Base-by-base conservation (phyloP, 2,888 invertebrate genomes). In the Eucera pruinosa region DNA sequence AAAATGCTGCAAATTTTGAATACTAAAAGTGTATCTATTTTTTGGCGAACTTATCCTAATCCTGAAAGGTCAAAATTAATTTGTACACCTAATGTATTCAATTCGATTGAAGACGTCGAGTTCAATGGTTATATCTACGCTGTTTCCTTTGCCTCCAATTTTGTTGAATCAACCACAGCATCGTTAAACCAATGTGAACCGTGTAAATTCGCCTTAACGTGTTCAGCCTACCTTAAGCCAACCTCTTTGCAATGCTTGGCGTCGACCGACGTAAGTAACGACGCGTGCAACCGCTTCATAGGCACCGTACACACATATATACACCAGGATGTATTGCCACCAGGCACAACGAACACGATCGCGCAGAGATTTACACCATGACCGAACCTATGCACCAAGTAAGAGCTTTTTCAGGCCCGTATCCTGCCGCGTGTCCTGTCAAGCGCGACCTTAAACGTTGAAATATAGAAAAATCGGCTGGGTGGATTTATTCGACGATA, bases 321-420 rank as follows among this genome's bases (percentile, higher is more conserved):
- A 4, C 72, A 45, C 66, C 64, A 75, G 84, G 79, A 85, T 81
- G 78, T 81, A 84, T 83, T 80, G 87, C 89, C 87, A 88, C 83
- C 84, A 86, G 87, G 83, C 86, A 84, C 80, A 43, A 43, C 55
- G 33, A 30, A 48, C 62, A 62, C 48, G 54, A 9, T 50, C 23
- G 15, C 18, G 1, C 1, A 78, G 72, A 88, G 83, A 87, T 88
- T 87, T 87, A 87, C 86, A 78, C 78, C 74, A 15, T 48, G 57
- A 23, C 36, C 11, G 15, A n/a, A n/a, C 47, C 39, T 27, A 36
- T 57, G 47, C 39, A 5, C 33, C 13, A 11, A 18, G 20, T 27
- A 18, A 47, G 27, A 25, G 23, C 25, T 27, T 30, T 18, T 33
- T 36, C 9, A 30, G 2, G 11, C 61, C 23, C 45, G 47, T n/a